Base-by-base conservation (phyloP, 2,888 invertebrate species). In the Diloba caeruleocephala region DNA sequence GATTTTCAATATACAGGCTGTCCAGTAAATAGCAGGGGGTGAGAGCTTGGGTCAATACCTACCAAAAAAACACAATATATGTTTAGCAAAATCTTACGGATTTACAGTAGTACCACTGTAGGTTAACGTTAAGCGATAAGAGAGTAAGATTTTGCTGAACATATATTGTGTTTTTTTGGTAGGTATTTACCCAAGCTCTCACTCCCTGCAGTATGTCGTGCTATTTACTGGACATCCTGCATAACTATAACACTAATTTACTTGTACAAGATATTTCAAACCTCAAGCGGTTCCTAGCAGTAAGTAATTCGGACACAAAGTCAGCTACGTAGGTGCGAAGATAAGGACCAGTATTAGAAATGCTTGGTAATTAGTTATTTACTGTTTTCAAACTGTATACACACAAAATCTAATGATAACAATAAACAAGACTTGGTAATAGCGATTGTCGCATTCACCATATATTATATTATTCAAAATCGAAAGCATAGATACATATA, bases 391-490 rank as follows among this genome's bases (percentile, higher is more conserved):
- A 42, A 17, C 3, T 39, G 17, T 26, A 26, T 13, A 15, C 5
- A 3, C 10, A 31, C 45, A 13, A 45, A 13, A 25, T n/a, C 14
- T 49, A 49, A 45, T 52, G 34, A 45, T 25, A 14, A 34, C 12
- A 34, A 45, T 29, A 23, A 44, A 32, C 39, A 36, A 25, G 14
- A 41, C 33, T n/a, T n/a, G n/a, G 13, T 28, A 25, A 36, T 23
- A 33, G 13, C 12, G 14, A 28, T 19, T 26, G 19, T 46, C 29
- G 25, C 28, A 32, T 39, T 28, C 29, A 31, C 8, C 25, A 72
- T 55, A 71, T 74, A 81, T 79, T 55, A 71, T 74, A 81, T 79
- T 72, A 75, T 66, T 74, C 61, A 82, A 74, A 78, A 80, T 65
- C 70, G 81, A 80, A 82, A 82, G 81, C 79, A 78, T 76, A 71